Evolutionary conservation across 2,888 invertebrate genomes (phyloP).

Genomic region (Melikaiella ostensackeni): DNA sequence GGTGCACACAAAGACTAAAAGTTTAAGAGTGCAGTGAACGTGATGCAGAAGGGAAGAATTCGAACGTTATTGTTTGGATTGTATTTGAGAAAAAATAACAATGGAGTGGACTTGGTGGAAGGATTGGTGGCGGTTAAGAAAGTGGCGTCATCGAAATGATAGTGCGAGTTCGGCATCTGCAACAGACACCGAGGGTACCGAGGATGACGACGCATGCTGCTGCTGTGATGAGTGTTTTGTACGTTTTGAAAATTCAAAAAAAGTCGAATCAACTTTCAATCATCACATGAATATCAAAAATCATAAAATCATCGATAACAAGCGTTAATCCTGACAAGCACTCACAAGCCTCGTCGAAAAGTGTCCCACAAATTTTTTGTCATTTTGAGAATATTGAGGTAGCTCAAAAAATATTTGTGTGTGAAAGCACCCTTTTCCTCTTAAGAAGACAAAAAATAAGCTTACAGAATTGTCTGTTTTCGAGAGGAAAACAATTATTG

Average conservation of each 20-base stretch:
- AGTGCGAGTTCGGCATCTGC: constrained; percentile 51
- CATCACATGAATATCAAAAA: neutral
- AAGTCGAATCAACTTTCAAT: neutral
- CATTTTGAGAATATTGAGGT: neutral
- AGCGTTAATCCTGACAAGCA: neutral
- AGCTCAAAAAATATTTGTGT: neutral
- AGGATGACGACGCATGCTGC: constrained; percentile 80
- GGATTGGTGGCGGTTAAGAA: constrained; percentile 89
- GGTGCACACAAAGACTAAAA: neutral
- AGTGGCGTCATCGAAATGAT: constrained; percentile 79
- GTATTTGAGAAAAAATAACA: constrained; percentile 37
- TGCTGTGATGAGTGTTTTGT: constrained; percentile 87
- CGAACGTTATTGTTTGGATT: constrained; percentile 31
- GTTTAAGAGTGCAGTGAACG: constrained; percentile 11
- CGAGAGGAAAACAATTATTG: neutral
- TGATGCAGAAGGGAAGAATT: constrained; percentile 14
- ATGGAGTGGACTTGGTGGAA: constrained; percentile 91
- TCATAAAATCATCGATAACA: neutral
- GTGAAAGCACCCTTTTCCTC: neutral
- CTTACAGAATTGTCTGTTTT: neutral
- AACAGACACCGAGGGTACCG: constrained; percentile 77
- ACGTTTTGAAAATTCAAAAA: constrained; percentile 73
- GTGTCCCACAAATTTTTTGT: neutral
- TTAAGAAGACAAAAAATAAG: no score
- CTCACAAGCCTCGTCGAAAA: neutral